Base-by-base conservation (phyloP, 2,888 invertebrate genomes). In the Hydropsyche betteni region DNA sequence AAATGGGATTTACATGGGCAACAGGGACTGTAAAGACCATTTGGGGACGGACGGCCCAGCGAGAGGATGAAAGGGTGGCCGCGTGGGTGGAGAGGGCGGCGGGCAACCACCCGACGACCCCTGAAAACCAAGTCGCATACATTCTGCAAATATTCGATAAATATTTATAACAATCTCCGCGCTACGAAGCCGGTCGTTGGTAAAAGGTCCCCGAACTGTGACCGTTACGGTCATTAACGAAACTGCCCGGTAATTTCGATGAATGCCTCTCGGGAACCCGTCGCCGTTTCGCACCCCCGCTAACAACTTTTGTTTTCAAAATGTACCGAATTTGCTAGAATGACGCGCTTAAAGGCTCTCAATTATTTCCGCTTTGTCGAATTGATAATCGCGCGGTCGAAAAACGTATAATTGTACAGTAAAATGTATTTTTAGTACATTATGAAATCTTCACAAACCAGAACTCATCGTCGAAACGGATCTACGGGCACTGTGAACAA, bases 1-100 rank as follows among this genome's bases (percentile, higher is more conserved):
- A 89, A 90, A 90, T 90, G 89, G 88, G 89, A 90, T 90, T 90
- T 90, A 89, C 90, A 90, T 90, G 89, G 89, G 80, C 84, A 83
- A 58, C n/a, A n/a, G 64, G 64, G 64, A 34, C 34, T 64, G 36
- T 64, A 64, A 64, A 64, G 64, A 64, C 64, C 64, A 64, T 64
- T 64, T 5, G 64, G 34, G 64, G 64, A 64, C 44, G 7, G 4
- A 44, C 10, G 44, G 44, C 24, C 24, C 24, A 24, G 24, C 24
- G 24, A 24, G 24, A 24, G 24, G 24, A 24, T 24, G 24, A 24
- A 24, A 24, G 2, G 24, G 24, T 24, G 24, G 44, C 10, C 44
- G 1, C 6, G 44, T 2, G 61, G 64, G 34, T 64, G 24, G 24
- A 36, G 2, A 36, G 12, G 64, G 64, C 34, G 64, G 64, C 64